Evolutionary conservation across 2,113 vertebrate species (phyloP).

Genomic region (Platichthys flesus): DNA sequence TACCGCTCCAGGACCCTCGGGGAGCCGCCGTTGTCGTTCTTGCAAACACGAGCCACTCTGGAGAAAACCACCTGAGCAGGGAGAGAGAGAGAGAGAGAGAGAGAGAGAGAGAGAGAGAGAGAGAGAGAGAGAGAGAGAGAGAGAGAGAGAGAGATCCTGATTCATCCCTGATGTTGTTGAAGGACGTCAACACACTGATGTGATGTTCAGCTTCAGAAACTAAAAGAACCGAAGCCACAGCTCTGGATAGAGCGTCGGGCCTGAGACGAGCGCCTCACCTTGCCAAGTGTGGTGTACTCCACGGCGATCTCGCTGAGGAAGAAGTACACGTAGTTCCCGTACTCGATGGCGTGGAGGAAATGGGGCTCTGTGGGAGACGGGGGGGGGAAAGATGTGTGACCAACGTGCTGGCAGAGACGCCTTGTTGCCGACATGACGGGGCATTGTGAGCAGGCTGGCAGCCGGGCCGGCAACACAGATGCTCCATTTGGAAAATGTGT

Average conservation of each 20-base stretch:
- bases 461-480: constrained; percentile 30
- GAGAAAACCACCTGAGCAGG: constrained; percentile 90
- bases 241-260: background rate
- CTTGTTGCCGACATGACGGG: constrained; percentile 30
- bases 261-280: constrained; percentile 81
- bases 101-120: background rate
- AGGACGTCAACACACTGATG: background rate
- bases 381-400: constrained; percentile 15
- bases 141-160: background rate
- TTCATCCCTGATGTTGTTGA: background rate
- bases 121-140: background rate
- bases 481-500: constrained; percentile 15
- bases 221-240: background rate
- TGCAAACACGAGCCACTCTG: constrained; percentile 92
- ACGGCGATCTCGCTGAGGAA: constrained; percentile 97
- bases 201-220: background rate
- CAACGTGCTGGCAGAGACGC: constrained; percentile 8
- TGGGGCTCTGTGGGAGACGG: constrained; percentile 86
- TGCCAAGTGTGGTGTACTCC: constrained; percentile 91
- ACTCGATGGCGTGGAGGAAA: constrained; percentile 92
- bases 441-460: background rate
- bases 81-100: too few relatives aligned
- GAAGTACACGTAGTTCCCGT: constrained; percentile 92
- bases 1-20: constrained; percentile 93
- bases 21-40: constrained; percentile 94